Evolutionary conservation across 2,888 invertebrate species (phyloP).

Genomic region (Heliconius charithonia): DNA sequence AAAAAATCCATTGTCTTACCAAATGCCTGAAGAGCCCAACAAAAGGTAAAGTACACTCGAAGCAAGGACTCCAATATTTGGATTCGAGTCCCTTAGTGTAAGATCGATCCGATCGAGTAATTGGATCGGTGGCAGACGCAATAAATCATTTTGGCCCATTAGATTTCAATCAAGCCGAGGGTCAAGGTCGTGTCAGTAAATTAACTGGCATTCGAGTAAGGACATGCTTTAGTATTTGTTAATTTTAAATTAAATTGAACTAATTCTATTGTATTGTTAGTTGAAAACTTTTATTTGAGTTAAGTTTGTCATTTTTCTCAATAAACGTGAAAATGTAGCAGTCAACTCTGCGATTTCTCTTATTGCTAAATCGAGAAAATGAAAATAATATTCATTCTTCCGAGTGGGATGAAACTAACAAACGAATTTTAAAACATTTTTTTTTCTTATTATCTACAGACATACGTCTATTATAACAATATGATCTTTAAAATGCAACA

Average conservation of each 20-base stretch:
- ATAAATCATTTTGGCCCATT: slow-evolving; percentile 43
- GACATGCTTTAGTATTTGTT: neutral
- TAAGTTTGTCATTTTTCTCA: too few species aligned
- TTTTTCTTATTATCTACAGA: too few species aligned
- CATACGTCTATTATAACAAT: too few species aligned
- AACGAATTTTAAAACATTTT: too few species aligned
- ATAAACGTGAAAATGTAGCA: too few species aligned
- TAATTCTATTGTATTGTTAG: too few species aligned
- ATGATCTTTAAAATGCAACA: neutral
- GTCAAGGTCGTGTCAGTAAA: slow-evolving; percentile 39
- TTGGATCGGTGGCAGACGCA: slow-evolving; percentile 31
- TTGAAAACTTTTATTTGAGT: too few species aligned
- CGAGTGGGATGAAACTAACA: too few species aligned
- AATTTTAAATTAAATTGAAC: neutral
- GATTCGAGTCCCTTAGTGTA: slow-evolving; percentile 18
- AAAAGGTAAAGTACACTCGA: slow-evolving; percentile 35
- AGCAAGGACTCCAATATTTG: slow-evolving; percentile 33
- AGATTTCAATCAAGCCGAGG: slow-evolving; percentile 33
- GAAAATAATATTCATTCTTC: too few species aligned
- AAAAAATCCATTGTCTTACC: slow-evolving; percentile 35
- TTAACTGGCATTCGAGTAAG: slow-evolving; percentile 20
- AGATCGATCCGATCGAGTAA: slow-evolving; percentile 31
- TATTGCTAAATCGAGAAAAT: too few species aligned
- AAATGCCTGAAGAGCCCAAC: slow-evolving; percentile 31
- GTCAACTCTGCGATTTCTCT: too few species aligned